Conservation (phyloP, 2,797 vertebrate genomes). For the Mus minutoides region DNA sequence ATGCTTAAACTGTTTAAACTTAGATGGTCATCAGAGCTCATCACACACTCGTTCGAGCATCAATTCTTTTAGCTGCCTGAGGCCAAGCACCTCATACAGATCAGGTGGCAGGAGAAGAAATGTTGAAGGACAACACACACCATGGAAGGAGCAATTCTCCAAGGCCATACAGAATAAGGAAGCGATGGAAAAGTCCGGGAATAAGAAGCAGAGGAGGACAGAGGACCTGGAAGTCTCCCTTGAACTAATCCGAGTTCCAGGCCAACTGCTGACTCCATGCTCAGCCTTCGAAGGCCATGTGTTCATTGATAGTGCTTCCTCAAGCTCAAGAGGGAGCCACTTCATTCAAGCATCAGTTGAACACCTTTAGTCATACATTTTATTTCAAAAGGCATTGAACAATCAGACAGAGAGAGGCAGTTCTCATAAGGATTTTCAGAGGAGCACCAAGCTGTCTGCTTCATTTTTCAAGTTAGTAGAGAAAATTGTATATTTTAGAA, state of each 20-base stretch:
- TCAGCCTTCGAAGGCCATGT: neutral
- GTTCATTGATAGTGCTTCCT: neutral
- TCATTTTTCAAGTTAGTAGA: neutral
- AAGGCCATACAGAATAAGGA: neutral
- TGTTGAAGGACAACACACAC: neutral
- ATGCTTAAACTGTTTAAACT: neutral
- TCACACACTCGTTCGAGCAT: neutral
- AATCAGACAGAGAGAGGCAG: neutral
- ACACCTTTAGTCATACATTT: neutral
- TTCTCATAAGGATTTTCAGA: neutral
- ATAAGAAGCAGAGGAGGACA: neutral
- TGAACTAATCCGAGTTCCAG: neutral
- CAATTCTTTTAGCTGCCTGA: neutral
- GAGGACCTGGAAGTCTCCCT: neutral
- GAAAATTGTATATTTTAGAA: neutral
- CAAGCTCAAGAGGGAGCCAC: neutral
- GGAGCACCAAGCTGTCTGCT: neutral
- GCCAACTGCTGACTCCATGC: neutral
- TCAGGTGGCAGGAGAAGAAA: neutral
- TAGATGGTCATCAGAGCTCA: neutral
- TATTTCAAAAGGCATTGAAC: neutral
- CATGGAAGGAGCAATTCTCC: neutral
- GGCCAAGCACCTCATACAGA: neutral
- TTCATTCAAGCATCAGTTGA: neutral
- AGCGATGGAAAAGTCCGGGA: neutral